Conservation (phyloP, 2,113 vertebrate genomes). For the Toxotes jaculatrix region DNA sequence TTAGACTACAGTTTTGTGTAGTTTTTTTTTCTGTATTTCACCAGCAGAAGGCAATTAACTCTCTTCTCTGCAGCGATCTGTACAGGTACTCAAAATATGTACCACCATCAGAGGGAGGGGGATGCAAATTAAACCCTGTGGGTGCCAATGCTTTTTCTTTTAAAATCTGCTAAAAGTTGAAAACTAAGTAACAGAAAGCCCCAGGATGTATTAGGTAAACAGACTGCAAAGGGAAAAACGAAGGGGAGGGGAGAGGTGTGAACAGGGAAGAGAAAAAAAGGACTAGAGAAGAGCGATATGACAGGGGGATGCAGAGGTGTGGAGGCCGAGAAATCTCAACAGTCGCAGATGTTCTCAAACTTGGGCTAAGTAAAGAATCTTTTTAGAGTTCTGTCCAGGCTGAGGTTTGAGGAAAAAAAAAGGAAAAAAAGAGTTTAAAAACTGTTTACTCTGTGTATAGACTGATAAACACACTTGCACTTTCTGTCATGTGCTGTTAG, state of each 20-base stretch:
- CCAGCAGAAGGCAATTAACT: conserved; percentile 52
- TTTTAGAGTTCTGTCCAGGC: background rate
- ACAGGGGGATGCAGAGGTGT: background rate
- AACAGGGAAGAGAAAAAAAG: background rate
- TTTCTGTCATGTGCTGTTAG: no score
- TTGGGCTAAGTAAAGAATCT: background rate
- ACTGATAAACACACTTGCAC: no score
- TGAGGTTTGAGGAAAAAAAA: no score
- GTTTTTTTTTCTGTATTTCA: conserved; percentile 30
- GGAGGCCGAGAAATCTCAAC: background rate
- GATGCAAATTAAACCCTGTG: conserved; percentile 54
- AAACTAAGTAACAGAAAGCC: conserved; percentile 17
- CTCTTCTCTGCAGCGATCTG: conserved; percentile 39
- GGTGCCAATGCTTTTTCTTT: conserved; percentile 13
- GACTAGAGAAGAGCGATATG: background rate
- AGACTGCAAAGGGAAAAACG: background rate
- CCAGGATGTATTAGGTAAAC: conserved; percentile 11
- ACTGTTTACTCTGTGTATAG: no score
- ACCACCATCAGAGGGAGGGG: conserved; percentile 17
- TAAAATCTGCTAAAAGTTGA: conserved; percentile 16
- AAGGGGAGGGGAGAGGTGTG: background rate
- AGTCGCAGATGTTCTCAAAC: background rate
- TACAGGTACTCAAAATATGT: conserved; percentile 39
- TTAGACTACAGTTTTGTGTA: background rate
- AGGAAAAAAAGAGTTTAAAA: no score